Percentiles rank a stretch among this genome's conserved stretches.
Conservation (phyloP, 1,140 invertebrate genomes). For the Araneus ventricosus region DNA sequence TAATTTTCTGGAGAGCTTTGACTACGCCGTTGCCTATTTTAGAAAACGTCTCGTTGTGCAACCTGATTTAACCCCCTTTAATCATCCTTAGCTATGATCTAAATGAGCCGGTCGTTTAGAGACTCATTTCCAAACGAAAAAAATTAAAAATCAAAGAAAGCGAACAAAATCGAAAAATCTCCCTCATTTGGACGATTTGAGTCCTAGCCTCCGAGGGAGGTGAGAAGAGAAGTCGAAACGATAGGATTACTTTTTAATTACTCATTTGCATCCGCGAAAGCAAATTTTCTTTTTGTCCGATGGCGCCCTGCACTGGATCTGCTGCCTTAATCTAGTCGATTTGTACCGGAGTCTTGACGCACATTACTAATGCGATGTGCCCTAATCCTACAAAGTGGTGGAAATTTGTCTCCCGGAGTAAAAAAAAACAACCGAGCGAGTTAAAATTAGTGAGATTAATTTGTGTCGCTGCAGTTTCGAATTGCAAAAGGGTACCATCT, state of each 20-base stretch:
- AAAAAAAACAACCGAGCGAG: background rate
- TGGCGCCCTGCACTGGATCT: background rate
- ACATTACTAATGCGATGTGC: constrained; percentile 22
- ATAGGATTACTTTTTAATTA: constrained; percentile 52
- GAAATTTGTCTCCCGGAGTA: background rate
- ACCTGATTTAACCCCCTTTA: background rate
- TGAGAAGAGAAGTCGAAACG: background rate
- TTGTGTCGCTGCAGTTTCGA: background rate
- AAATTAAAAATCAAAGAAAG: background rate
- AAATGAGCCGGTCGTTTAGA: background rate
- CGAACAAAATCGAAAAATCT: background rate
- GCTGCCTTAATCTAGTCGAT: background rate
- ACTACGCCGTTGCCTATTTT: too few species aligned
- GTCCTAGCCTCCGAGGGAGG: background rate
- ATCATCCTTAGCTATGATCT: background rate
- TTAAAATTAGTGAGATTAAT: constrained; percentile 23
- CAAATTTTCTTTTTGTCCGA: background rate
- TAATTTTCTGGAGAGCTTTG: too few species aligned
- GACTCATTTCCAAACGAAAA: background rate
- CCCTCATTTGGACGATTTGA: background rate
- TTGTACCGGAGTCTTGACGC: background rate
- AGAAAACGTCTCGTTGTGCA: background rate
- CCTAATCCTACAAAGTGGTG: constrained; percentile 49
- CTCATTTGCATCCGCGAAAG: background rate
- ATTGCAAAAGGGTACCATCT: background rate